Evolutionary conservation across 1,140 invertebrate species (phyloP), one percentile per base, ranked within the genome.

Genomic region (Phenacoccus solenopsis): DNA sequence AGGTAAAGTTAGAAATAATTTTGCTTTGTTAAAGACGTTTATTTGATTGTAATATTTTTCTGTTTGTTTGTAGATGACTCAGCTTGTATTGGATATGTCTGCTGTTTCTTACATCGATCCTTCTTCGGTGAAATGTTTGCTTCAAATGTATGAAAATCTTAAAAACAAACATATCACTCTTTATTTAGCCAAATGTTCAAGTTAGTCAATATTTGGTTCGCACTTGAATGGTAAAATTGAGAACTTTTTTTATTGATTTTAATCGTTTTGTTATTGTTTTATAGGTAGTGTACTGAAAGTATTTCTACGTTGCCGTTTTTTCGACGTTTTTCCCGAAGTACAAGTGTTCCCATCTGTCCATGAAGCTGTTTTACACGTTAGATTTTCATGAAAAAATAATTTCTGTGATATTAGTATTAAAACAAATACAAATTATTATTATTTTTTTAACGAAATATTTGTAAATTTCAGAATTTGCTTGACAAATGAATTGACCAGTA

Each of bases 171-270:
- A 64, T 64, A 27, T 64, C 21, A 27, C 21, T 10, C 59, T 64
- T 64, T 64, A 64, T 27, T 64, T 64, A 25, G 59, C 59, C 22
- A 64, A 64, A 64, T 64, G 59, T 22, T 64, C 59, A 24, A 64
- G 59, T 64, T 24, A 3, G 59, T n/a, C n/a, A n/a, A n/a, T 64
- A 25, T 64, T 64, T 9, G 4, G 1, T 24, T 9, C 4, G 21
- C 10, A 64, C 59, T 13, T 25, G 5, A 24, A 24, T 27, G 22
- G 22, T 24, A 64, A 64, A 64, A 3, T 3, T n/a, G 38, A 4
- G 20, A 16, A 49, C 30, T 59, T 59, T 20, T 2, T 64, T 20
- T 59, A 64, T 24, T 25, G 59, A 24, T 64, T 25, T 27, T 4
- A 25, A 24, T 22, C 9, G 2, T 25, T 64, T 24, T 64, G 7